Conservation (phyloP, 1,140 invertebrate species). For the Sweltsa coloradensis region DNA sequence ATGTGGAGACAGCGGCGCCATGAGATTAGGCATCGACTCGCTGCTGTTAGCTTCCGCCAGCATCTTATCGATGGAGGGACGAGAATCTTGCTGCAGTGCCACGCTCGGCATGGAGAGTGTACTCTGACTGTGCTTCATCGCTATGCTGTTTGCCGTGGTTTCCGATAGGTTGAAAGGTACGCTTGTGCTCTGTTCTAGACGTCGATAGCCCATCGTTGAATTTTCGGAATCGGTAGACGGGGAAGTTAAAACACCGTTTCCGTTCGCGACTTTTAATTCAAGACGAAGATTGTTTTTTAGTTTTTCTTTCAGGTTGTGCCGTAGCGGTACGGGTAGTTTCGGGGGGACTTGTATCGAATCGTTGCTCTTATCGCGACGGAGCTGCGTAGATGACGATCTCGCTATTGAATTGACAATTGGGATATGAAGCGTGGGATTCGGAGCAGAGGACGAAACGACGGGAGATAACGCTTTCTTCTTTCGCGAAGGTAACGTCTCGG, state of each 20-base stretch:
- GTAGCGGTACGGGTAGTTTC: slow-evolving; percentile 18
- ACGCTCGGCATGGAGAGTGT: slow-evolving; percentile 35
- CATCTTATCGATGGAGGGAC: neutral
- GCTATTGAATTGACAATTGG: slow-evolving; percentile 4
- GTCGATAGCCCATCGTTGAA: slow-evolving; percentile 30
- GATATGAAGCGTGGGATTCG: slow-evolving; percentile 7
- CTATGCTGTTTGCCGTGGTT: neutral
- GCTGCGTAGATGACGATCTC: slow-evolving; percentile 11
- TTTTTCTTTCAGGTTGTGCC: slow-evolving; percentile 23
- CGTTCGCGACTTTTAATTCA: slow-evolving; percentile 20
- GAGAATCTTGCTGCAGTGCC: slow-evolving; percentile 4
- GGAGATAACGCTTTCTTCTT: slow-evolving; percentile 21
- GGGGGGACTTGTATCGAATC: slow-evolving; percentile 15
- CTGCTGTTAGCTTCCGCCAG: slow-evolving; percentile 16
- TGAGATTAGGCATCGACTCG: slow-evolving; percentile 35
- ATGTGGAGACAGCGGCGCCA: slow-evolving; percentile 11
- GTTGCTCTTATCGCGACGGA: slow-evolving; percentile 14
- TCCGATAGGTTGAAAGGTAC: slow-evolving; percentile 40
- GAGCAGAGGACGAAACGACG: slow-evolving; percentile 3
- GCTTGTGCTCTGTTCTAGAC: slow-evolving; percentile 41
- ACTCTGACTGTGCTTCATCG: slow-evolving; percentile 46
- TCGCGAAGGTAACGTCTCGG: slow-evolving; percentile 30
- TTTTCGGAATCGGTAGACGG: slow-evolving; percentile 35
- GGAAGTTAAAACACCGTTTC: slow-evolving; percentile 28
- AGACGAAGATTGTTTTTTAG: slow-evolving; percentile 23